Base-by-base conservation (phyloP, 2,888 invertebrate genomes). In the Polietes domitor region DNA sequence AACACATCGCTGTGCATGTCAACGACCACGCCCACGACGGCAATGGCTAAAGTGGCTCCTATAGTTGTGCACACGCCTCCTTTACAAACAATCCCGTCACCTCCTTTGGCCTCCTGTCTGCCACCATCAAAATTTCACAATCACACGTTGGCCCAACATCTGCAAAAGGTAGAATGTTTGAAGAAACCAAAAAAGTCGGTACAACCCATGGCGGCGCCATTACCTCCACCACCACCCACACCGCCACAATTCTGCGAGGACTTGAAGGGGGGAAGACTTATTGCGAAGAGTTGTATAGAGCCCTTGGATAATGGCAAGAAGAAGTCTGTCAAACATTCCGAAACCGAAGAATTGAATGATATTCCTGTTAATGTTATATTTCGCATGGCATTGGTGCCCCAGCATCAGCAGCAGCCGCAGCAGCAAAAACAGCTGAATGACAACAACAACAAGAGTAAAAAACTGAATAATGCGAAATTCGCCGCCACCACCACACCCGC, bases 361-460 rank as follows among this genome's bases (percentile, higher is more conserved):
- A 91, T 91, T 86, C 92, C 91, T 86, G 92, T 91, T 84, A 91
- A 91, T 88, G 91, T 91, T 83, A 91, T 91, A 80, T 91, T 91
- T 83, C 89, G 91, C 65, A 90, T 88, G 86, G 88, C 82, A 32
- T 28, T 73, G 21, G 53, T 41, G 70, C 55, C 65, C 37, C 50
- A 55, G 0, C 77, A 55, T 10, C 80, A 53, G n/a, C 68, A 41
- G 28, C 71, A 32, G 17, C 72, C 9, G 41, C 75, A 83, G 68
- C 15, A 19, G n/a, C 55, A 26, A 10, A n/a, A n/a, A n/a, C n/a
- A n/a, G n/a, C n/a, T n/a, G n/a, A n/a, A n/a, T n/a, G n/a, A n/a
- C n/a, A 76, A 58, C 68, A 81, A 82, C 2, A 53, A 26, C 12
- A 24, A 50, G 12, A 10, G 26, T 43, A 81, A 83, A 53, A 81